Evolutionary conservation across 2,113 vertebrate genomes (phyloP), one percentile per base, ranked within the genome.

Genomic region (Rattus norvegicus): DNA sequence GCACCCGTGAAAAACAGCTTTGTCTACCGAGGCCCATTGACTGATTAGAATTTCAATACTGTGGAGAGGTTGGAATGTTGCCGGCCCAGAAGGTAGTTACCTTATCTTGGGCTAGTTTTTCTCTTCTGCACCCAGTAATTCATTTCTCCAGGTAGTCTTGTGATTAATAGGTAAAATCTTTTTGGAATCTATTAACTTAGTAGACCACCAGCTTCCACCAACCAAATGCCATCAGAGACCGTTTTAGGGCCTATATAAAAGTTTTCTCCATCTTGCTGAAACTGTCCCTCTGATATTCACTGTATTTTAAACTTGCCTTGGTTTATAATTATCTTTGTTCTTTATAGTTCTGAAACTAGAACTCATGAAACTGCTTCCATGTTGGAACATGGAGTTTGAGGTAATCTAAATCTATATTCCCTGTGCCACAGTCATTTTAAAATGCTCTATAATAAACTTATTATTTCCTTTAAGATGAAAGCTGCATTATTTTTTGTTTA

Each of bases 21-120:
- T 43, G 56, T 84, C 56, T 63, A 2, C 81, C 1, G 81, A 43
- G 80, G 39, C n/a, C 17, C 13, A 30, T 7, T 77, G 43, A 43
- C 24, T 61, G 56, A 84, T 84, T 84, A 84, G 81, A 84, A 84
- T 84, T 84, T 84, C 81, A 84, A 84, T 84, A 17, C n/a, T 63
- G 56, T 84, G 24, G 56, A 84, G 59, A 43, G 24, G 56, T 63
- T 84, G 81, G 81, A 84, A 84, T 84, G 59, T 84, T 49, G 63
- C 83, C 20, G 39, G 17, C 43, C 39, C 10, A 22, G 39, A 17
- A 13, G 26, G 28, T 65, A 67, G 28, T 43, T 30, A 49, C 39
- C 28, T 86, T 67, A 33, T 67, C 79, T 59, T 81, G 19, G 52
- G 33, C 77, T n/a, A 20, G 52, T 56, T 81, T 22, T 81, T 24